A percentile compares a stretch with the other conserved stretches of the same genome.
Evolutionary conservation across 2,797 vertebrate species (phyloP).

Genomic region (Halcyon leucocephala): DNA sequence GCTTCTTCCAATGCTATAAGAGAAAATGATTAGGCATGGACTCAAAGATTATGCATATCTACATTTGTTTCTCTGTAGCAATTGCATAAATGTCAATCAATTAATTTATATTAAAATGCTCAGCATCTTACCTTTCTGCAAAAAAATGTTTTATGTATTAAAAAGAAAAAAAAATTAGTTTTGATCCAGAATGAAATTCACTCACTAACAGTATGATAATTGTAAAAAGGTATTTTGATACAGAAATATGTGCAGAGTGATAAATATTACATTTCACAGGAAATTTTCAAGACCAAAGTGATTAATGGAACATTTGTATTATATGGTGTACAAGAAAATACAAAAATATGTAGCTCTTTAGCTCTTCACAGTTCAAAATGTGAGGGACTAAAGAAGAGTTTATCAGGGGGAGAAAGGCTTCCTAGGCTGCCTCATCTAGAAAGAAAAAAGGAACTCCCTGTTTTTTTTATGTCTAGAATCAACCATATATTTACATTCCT

Average conservation of each 20-base stretch:
- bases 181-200: not conserved
- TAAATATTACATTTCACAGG: not conserved
- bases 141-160: not conserved
- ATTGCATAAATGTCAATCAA: not conserved
- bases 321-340: not conserved
- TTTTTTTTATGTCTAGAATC: not conserved
- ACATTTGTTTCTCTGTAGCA: fast-evolving
- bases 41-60: not conserved
- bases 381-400: not conserved
- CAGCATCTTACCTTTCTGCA: not conserved
- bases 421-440: not conserved
- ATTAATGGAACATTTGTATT: not conserved
- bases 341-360: not conserved
- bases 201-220: not conserved
- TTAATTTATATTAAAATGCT: not conserved
- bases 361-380: not conserved
- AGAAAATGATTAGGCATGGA: not conserved
- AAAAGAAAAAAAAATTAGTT: no score
- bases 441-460: not conserved
- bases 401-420: not conserved
- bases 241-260: not conserved
- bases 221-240: not conserved
- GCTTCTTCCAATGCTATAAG: not conserved
- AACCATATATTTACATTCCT: not conserved
- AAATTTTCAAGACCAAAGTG: not conserved